A percentile compares a stretch with the other conserved stretches of the same genome.
phyloP scores from a whole-genome alignment of 1,140 invertebrate species.

The Drosophila mayri region DNA sequence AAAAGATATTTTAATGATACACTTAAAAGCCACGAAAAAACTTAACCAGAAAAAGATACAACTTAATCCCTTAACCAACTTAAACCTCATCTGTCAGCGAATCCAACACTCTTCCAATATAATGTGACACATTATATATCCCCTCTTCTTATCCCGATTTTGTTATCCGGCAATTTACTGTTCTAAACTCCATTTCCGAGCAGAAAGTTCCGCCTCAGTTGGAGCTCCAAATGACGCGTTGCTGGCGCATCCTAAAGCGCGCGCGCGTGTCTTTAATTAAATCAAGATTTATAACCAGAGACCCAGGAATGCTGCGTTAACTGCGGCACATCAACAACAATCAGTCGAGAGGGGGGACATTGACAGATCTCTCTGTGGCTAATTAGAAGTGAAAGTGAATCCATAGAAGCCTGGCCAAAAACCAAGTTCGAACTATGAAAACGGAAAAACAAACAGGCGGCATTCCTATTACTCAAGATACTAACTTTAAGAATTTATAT shows the following conservation, averaged over 20 bases:
- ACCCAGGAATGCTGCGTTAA: slow-evolving; percentile 42
- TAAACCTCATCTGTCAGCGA: neutral
- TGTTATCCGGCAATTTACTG: slow-evolving; percentile 11
- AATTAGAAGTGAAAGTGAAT: slow-evolving; percentile 52
- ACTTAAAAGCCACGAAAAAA: neutral
- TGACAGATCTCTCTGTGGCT: slow-evolving; percentile 36
- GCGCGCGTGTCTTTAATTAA: slow-evolving; percentile 78
- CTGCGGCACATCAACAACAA: slow-evolving; percentile 53
- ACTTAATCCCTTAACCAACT: too few relatives aligned
- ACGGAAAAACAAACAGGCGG: neutral
- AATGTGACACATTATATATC: neutral
- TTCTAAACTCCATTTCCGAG: slow-evolving; percentile 29
- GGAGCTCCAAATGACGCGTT: slow-evolving; percentile 61
- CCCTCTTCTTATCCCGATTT: neutral
- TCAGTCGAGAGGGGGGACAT: slow-evolving; percentile 20
- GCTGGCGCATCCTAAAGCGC: slow-evolving; percentile 38
- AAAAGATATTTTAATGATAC: neutral
- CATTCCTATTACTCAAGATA: neutral
- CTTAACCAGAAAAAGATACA: neutral
- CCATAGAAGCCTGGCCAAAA: neutral
- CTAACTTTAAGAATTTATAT: slow-evolving; percentile 13
- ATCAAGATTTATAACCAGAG: slow-evolving; percentile 69
- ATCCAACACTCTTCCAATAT: neutral
- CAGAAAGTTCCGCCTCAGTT: slow-evolving; percentile 51
- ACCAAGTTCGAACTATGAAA: neutral